Conservation (phyloP, 2,113 vertebrate genomes). For the Climacteris rufus region DNA sequence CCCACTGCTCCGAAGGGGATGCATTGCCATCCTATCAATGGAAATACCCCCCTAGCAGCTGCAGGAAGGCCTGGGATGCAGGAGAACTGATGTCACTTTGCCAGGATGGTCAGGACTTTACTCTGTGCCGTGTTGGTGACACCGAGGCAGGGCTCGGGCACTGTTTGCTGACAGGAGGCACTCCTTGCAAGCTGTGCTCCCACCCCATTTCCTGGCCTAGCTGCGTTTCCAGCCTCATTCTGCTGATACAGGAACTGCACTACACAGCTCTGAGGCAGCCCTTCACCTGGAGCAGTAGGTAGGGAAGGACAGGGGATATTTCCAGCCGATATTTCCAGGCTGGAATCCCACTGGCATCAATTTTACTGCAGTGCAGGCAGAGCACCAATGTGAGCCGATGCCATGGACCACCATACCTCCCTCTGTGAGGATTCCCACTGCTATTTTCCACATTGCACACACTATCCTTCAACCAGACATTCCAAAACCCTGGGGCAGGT, state of each 20-base stretch:
- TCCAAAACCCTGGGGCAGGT: not conserved
- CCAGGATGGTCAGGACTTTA: not conserved
- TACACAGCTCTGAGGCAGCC: not conserved
- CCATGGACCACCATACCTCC: not conserved
- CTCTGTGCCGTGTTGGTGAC: accelerated
- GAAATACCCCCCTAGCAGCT: accelerated
- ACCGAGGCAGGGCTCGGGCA: accelerated
- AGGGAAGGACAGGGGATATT: not conserved
- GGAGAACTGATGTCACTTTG: not conserved
- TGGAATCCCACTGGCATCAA: not conserved
- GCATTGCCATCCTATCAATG: not conserved
- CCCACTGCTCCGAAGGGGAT: accelerated
- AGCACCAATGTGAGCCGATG: accelerated
- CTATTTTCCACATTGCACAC: not conserved
- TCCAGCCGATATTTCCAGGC: not conserved
- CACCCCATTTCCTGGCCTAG: not conserved
- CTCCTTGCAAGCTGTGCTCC: not conserved
- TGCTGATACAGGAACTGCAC: not conserved
- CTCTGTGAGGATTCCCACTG: not conserved
- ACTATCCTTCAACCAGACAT: not conserved
- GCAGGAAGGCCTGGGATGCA: not conserved
- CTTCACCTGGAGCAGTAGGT: accelerated
- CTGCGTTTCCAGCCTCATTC: not conserved
- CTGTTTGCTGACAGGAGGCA: not conserved
- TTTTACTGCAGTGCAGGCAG: not conserved